Evolutionary conservation across 2,888 invertebrate species (phyloP), one percentile per base, ranked within the genome.

Genomic region (Eilema griseolum): DNA sequence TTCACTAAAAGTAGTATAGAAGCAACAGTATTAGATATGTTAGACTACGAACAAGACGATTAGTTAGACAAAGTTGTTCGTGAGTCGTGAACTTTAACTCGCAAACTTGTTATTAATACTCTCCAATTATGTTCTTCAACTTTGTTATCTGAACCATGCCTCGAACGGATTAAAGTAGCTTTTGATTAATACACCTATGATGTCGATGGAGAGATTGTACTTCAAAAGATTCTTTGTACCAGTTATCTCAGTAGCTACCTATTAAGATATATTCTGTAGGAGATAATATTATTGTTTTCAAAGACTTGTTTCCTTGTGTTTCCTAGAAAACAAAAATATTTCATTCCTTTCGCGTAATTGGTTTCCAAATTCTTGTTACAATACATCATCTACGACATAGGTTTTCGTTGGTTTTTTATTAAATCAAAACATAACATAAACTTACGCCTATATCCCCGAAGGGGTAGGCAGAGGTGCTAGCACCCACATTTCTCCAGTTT

Each of bases 71-170:
- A 89, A 90, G 85, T 89, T 90, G 74, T 46, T 24, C 64, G n/a
- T 62, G 52, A 64, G 66, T 74, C 68, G 67, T 68, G 73, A 87
- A 89, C 85, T 88, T 88, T 84, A 87, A 84, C 87, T 86, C 85
- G 81, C 83, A 81, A 89, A 89, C 89, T 85, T 84, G 87, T 88
- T 90, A 90, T 91, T 90, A 90, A 90, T 90, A 90, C 86, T 88
- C 88, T 85, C 86, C 86, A 86, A 87, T 90, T 88, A 88, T 87
- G 87, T 90, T 85, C 74, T 75, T 80, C 85, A 86, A 89, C 83
- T 89, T 86, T 74, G 88, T 86, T 91, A 90, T 91, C 90, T 86
- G 80, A 75, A 75, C 71, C 77, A 77, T 82, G 83, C 79, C 81
- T 83, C 80, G 67, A 85, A 81, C 82, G 76, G 82, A 82, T 83